These are phyloP conservation scores for Lepidurus apus DNA, from an alignment of 1,140 invertebrate species.

Conservation along the genomic window DNA sequence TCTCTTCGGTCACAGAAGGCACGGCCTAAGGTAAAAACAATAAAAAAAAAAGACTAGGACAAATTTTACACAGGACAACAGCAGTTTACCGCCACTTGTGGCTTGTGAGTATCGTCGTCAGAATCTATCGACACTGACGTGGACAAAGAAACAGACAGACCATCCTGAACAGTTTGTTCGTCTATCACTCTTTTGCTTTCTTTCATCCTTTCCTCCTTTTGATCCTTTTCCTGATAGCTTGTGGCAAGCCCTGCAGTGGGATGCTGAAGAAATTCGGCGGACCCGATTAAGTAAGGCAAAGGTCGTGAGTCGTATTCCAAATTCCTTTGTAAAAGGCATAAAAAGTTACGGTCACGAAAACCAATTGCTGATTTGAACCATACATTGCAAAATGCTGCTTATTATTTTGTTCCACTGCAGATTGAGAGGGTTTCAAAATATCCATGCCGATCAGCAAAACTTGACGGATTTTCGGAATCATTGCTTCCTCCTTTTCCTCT, in stretches of 20 bases:
- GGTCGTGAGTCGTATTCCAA: neutral
- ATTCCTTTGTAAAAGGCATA: neutral
- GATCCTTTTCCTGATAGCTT: neutral
- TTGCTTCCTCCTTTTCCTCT: slow-evolving; percentile 21
- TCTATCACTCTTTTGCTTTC: neutral
- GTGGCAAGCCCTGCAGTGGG: slow-evolving; percentile 24
- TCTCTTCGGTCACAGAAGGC: neutral
- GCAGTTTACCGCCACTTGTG: neutral
- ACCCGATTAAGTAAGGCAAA: slow-evolving; percentile 29
- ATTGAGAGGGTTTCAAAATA: neutral
- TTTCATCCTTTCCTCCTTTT: slow-evolving; percentile 3
- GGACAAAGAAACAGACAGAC: neutral
- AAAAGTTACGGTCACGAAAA: neutral
- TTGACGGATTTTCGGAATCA: neutral
- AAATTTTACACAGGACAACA: neutral
- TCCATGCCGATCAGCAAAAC: neutral
- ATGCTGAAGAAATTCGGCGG: slow-evolving; percentile 23
- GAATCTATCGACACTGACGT: neutral
- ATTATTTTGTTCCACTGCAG: neutral
- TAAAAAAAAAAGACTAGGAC: neutral
- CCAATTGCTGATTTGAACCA: too few relatives aligned
- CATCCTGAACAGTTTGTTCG: neutral
- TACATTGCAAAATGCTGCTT: neutral
- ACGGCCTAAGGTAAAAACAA: neutral
- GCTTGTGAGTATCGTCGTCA: neutral